Conservation (phyloP, 2,797 vertebrate species). For the Phrynocephalus guinanensis region DNA sequence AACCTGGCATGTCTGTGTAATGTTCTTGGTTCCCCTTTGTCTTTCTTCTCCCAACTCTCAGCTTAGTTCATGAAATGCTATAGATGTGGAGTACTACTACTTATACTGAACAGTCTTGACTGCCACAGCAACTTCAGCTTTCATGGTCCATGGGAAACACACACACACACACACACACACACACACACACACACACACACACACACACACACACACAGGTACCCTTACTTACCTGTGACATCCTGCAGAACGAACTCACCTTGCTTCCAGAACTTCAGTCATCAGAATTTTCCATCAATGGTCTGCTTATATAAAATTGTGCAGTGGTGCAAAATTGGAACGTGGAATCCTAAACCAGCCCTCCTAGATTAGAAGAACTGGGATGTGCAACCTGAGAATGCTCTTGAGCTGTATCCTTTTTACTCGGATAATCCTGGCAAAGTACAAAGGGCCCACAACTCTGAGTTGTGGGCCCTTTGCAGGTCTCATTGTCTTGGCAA, state of each 20-base stretch:
- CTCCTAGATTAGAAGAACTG: neutral
- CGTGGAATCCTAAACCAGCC: neutral
- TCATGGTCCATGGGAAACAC: neutral
- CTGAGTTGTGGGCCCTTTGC: neutral
- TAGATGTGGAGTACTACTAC: neutral
- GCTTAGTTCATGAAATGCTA: neutral
- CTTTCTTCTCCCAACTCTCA: neutral
- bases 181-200: no score
- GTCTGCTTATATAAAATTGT: no score
- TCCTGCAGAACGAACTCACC: no score
- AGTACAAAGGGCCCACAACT: neutral
- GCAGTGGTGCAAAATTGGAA: neutral
- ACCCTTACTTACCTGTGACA: no score
- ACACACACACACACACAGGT: no score
- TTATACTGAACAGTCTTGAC: neutral
- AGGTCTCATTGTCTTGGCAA: neutral
- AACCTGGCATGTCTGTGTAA: neutral
- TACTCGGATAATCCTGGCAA: neutral
- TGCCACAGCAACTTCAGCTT: neutral
- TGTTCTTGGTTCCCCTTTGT: neutral
- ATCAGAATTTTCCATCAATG: no score
- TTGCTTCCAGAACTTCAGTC: no score
- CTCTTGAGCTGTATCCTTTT: neutral
- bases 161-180: no score
- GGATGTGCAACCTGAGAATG: neutral